These are phyloP conservation scores for Felis chaus DNA, from an alignment of 2,113 vertebrate genomes.

Conservation along the genomic window DNA sequence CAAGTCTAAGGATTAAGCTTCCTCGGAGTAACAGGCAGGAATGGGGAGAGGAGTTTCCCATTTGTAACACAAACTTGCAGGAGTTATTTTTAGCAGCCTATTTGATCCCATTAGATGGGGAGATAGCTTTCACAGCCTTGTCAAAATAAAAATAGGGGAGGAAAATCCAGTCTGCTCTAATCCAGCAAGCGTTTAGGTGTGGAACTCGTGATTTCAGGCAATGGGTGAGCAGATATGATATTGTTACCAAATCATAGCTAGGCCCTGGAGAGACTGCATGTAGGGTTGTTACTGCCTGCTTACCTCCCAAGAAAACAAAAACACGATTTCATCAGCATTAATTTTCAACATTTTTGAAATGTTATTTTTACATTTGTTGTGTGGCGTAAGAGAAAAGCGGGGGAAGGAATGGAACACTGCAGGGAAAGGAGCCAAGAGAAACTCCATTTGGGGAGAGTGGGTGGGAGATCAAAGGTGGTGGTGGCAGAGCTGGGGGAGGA, in stretches of 20 bases:
- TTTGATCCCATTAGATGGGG: slow-evolving; percentile 17
- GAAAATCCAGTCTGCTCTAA: neutral
- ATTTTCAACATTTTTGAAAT: slow-evolving; percentile 66
- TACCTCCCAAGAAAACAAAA: slow-evolving; percentile 54
- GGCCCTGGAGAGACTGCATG: neutral
- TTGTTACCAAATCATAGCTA: neutral
- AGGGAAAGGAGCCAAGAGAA: slow-evolving; percentile 66
- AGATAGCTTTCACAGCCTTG: slow-evolving; percentile 53
- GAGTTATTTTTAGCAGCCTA: slow-evolving; percentile 59
- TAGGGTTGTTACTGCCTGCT: neutral
- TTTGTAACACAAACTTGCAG: neutral
- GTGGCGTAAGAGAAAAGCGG: slow-evolving; percentile 55
- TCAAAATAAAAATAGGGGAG: slow-evolving; percentile 43
- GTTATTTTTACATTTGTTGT: slow-evolving; percentile 72
- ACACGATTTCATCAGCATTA: slow-evolving; percentile 55
- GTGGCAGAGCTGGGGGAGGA: neutral
- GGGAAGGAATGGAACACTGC: slow-evolving; percentile 30
- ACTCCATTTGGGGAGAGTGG: slow-evolving; percentile 59
- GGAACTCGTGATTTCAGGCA: slow-evolving; percentile 54
- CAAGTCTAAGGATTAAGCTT: slow-evolving; percentile 44
- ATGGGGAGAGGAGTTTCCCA: neutral
- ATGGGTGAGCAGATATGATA: neutral
- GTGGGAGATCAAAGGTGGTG: slow-evolving; percentile 71
- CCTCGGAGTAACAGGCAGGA: neutral
- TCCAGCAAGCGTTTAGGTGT: neutral